phyloP scores from a whole-genome alignment of 2,797 vertebrate species.

The Vespertilio murinus region DNA sequence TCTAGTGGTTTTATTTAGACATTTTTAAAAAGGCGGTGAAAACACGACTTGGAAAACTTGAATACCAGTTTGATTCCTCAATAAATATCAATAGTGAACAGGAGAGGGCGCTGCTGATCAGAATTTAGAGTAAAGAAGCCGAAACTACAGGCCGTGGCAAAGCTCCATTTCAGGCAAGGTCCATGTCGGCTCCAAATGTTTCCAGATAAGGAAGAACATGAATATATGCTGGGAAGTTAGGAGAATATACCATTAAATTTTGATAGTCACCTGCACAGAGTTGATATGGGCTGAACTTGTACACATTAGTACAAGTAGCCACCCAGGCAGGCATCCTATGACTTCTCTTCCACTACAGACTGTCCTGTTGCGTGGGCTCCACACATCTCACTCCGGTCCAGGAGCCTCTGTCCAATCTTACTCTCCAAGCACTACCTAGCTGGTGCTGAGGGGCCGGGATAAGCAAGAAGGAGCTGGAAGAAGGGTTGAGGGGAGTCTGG shows the following conservation, averaged over 20 bases:
- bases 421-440: background rate
- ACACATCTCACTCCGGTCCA: background rate
- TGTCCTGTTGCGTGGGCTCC: background rate
- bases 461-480: background rate
- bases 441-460: background rate
- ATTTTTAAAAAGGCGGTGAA: background rate
- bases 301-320: background rate
- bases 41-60: slow-evolving; percentile 12
- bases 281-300: background rate
- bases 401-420: background rate
- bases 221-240: background rate
- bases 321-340: background rate
- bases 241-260: background rate
- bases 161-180: background rate
- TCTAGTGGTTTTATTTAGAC: background rate
- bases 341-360: background rate
- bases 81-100: background rate
- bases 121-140: background rate
- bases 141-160: background rate
- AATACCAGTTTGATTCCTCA: background rate
- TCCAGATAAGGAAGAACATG: background rate
- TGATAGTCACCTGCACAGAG: background rate
- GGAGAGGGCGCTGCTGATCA: background rate
- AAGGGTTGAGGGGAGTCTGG: background rate
- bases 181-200: background rate